A percentile compares a stretch with the other conserved stretches of the same genome.
phyloP scores from a whole-genome alignment of 2,888 invertebrate genomes.

The Ditula angustiorana region DNA sequence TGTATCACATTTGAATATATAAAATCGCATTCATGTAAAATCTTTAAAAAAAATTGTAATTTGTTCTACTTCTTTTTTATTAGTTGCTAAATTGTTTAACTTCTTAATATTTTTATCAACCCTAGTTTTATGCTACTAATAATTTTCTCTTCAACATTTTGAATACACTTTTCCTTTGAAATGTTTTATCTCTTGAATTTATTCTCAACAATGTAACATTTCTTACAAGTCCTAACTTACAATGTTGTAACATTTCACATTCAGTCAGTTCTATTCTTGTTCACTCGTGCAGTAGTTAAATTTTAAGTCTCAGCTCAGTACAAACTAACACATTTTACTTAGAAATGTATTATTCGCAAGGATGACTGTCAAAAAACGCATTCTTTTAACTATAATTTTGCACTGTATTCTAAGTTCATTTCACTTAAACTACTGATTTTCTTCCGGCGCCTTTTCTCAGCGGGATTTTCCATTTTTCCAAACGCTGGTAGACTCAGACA shows the following conservation, averaged over 20 bases:
- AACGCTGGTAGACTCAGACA: too few species aligned
- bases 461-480: too few species aligned
- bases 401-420: too few species aligned
- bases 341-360: slow-evolving; percentile 21
- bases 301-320: slow-evolving; percentile 22
- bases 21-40: too few species aligned
- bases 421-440: too few species aligned
- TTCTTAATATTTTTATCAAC: not conserved
- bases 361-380: too few species aligned
- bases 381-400: too few species aligned
- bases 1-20: too few species aligned
- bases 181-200: not conserved
- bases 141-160: not conserved
- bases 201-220: not conserved
- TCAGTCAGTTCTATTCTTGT: slow-evolving; percentile 12
- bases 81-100: too few species aligned
- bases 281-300: slow-evolving; percentile 3
- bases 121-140: not conserved
- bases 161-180: not conserved
- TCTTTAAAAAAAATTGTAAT: too few species aligned
- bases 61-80: too few species aligned
- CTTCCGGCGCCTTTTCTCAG: too few species aligned
- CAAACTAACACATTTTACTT: slow-evolving; percentile 20
- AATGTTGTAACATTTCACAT: not conserved
- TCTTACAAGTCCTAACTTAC: slow-evolving; percentile 3